A percentile compares a stretch with the other conserved stretches of the same genome.
phyloP scores from a whole-genome alignment of 1,140 invertebrate genomes.

The Tyrophagus putrescentiae region DNA sequence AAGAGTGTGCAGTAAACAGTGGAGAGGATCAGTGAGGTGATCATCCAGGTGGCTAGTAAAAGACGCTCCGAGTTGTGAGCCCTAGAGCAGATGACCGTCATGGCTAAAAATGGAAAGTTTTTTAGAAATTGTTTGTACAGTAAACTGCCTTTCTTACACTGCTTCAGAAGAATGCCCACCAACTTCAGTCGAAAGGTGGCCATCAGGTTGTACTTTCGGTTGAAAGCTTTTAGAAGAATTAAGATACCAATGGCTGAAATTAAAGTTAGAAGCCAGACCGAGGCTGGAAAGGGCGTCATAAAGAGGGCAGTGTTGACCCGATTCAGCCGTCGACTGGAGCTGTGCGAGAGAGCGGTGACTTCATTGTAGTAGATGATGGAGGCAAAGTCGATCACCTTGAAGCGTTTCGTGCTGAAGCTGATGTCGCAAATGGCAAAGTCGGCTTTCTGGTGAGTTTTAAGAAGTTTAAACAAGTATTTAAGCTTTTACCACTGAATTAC shows the following conservation, averaged over 20 bases:
- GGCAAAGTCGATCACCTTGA: background rate
- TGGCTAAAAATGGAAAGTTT: background rate
- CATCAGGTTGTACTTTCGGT: background rate
- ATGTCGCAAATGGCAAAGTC: slow-evolving; percentile 1
- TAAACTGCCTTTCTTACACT: slow-evolving; percentile 5
- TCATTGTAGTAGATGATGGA: background rate
- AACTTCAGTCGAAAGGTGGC: background rate
- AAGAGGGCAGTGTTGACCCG: background rate
- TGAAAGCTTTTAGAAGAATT: background rate
- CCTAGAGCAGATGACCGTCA: background rate
- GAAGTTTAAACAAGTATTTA: background rate
- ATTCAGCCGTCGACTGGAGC: background rate
- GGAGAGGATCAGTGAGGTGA: background rate
- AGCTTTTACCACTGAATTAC: background rate
- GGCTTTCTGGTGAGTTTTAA: background rate
- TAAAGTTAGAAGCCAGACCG: background rate
- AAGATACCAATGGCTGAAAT: background rate
- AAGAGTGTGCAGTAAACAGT: background rate
- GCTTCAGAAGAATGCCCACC: background rate
- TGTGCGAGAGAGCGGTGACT: background rate
- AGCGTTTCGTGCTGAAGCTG: background rate
- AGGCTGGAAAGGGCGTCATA: background rate
- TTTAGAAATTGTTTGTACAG: background rate
- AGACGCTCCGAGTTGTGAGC: background rate
- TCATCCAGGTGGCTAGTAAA: background rate